Base-by-base conservation (phyloP, 2,113 vertebrate genomes). In the Carettochelys insculpta region DNA sequence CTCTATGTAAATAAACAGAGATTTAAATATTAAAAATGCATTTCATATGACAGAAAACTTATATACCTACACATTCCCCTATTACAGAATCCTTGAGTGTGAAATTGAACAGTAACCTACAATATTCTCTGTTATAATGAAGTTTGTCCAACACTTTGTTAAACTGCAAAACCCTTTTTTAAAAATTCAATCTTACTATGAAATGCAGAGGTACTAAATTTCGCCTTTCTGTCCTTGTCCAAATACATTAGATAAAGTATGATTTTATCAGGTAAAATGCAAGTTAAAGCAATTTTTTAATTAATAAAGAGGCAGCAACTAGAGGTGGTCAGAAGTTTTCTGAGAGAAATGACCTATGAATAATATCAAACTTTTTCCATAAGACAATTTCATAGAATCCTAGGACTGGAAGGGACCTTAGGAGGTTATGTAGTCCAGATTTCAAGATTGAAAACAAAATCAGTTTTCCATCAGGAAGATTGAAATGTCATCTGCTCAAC, bases 101-200 rank as follows among this genome's bases (percentile, higher is more conserved):
- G 95, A 97, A 97, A 97, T 90, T 96, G 92, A 92, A 97, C 96
- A 96, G 93, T 86, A 91, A 78, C 96, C 95, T 96, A 96, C 94
- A 94, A 92, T 95, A 92, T 94, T 94, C 86, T 93, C 80, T 81
- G 48, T 92, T 89, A 94, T 50, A 94, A 88, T 43, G 43, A 94
- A 92, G 90, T 94, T 92, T 89, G 94, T 91, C 84, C 68, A 94
- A 86, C 52, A 89, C 85, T 95, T 92, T 73, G 20, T 88, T 94
- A 84, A 71, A 83, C 54, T 90, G 85, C 87, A 79, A 71, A 88
- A 93, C 85, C 79, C 53, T 96, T 93, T 85, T 82, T 96, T 94
- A 84, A 90, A 95, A 94, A 85, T 56, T 48, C 17, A 84, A 75
- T 84, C 77, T 43, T 53, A 65, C 76, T 85, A 94, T 87, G n/a